Conservation (phyloP, 1,140 invertebrate species). For the Procambarus virginalis region DNA sequence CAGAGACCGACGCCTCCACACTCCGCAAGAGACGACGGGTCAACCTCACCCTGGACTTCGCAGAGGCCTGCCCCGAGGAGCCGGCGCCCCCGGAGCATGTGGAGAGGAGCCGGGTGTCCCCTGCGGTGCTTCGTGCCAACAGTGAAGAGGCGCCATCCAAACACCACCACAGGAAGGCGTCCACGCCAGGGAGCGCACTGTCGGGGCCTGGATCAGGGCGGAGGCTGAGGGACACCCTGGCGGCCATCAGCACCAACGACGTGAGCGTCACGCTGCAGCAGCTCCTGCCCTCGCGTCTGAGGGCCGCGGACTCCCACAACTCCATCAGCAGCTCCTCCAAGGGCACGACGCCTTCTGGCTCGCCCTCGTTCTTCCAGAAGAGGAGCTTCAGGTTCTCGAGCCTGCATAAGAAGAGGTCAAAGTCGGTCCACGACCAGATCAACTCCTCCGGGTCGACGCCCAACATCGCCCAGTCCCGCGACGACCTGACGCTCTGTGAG, state of each 20-base stretch:
- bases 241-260: slow-evolving; percentile 70
- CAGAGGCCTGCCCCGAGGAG: slow-evolving; percentile 59
- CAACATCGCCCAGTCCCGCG: slow-evolving; percentile 40
- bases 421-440: slow-evolving; percentile 69
- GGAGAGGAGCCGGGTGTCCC: slow-evolving; percentile 71
- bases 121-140: slow-evolving; percentile 19
- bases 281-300: slow-evolving; percentile 52
- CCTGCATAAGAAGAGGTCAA: slow-evolving; percentile 71
- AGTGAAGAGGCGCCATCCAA: slow-evolving; percentile 38
- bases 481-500: slow-evolving; percentile 71
- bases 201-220: neutral
- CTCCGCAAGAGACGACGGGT: slow-evolving; percentile 61
- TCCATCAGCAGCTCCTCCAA: slow-evolving; percentile 63
- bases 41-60: slow-evolving; percentile 66
- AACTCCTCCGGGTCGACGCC: slow-evolving; percentile 68
- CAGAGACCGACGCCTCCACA: slow-evolving; percentile 61
- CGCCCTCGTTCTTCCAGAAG: slow-evolving; percentile 66
- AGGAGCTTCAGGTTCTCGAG: slow-evolving; percentile 71
- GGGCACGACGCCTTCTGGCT: slow-evolving; percentile 63
- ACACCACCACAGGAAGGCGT: slow-evolving; percentile 28
- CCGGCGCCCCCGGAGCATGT: slow-evolving; percentile 71
- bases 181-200: slow-evolving; percentile 27
- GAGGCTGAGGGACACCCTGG: slow-evolving; percentile 71
- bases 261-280: slow-evolving; percentile 65
- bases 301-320: slow-evolving; percentile 55